Percentiles rank a stretch among this genome's conserved stretches.
These are phyloP conservation scores for Lepus timidus DNA, from an alignment of 2,113 vertebrate species.

Conservation along the genomic window DNA sequence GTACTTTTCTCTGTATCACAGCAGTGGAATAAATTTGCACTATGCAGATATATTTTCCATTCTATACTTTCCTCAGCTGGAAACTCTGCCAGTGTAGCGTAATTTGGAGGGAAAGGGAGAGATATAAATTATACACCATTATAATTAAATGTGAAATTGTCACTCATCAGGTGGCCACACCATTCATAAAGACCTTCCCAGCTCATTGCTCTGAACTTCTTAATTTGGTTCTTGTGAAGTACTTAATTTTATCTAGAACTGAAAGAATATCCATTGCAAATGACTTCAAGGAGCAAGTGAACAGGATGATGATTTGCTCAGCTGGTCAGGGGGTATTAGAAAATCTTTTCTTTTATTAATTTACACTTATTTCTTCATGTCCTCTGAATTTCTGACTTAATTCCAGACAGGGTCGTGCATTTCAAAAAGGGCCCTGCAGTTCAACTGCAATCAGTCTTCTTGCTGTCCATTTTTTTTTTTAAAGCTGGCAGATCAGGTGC, in stretches of 20 bases:
- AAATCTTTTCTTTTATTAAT: slow-evolving; percentile 75
- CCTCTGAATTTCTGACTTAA: slow-evolving; percentile 65
- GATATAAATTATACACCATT: slow-evolving; percentile 85
- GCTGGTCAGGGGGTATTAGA: slow-evolving; percentile 60
- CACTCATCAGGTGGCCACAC: slow-evolving; percentile 78
- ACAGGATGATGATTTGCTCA: slow-evolving; percentile 52
- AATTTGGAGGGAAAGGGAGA: slow-evolving; percentile 52
- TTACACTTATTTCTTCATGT: slow-evolving; percentile 62
- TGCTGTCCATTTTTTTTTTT: slow-evolving; percentile 51
- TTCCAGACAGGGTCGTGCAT: slow-evolving; percentile 55
- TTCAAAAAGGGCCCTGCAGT: slow-evolving; percentile 35
- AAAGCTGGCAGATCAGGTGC: slow-evolving; percentile 42
- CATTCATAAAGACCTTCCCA: slow-evolving; percentile 84
- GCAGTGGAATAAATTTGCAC: neutral
- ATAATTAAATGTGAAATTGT: slow-evolving; percentile 81
- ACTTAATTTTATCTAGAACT: slow-evolving; percentile 77
- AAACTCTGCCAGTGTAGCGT: neutral
- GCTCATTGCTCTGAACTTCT: slow-evolving; percentile 81
- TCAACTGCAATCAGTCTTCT: slow-evolving; percentile 58
- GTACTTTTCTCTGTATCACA: neutral
- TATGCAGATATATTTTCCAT: neutral
- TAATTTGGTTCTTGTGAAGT: slow-evolving; percentile 80
- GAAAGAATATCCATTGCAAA: slow-evolving; percentile 75
- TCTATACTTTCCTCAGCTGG: neutral
- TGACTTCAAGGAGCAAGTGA: slow-evolving; percentile 75